Percentiles rank a stretch among this genome's conserved stretches.
Evolutionary conservation across 2,113 vertebrate genomes (phyloP).

Genomic region (Macquaria australasica): DNA sequence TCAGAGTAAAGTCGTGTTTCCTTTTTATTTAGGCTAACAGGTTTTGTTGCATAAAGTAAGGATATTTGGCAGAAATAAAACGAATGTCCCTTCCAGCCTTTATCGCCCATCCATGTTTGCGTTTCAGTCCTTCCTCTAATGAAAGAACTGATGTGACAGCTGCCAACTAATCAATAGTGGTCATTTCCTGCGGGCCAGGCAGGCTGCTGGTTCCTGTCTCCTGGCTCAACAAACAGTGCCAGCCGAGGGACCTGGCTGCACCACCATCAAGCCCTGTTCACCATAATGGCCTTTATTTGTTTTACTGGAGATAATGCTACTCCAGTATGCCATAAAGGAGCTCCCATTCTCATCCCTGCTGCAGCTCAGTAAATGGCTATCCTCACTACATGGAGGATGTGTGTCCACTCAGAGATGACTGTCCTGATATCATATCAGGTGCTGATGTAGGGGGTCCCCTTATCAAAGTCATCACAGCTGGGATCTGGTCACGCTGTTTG

Average conservation of each 20-base stretch:
- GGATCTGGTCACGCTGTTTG: neutral
- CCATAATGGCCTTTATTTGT: conserved; percentile 39
- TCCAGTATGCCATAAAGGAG: conserved; percentile 34
- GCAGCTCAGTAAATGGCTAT: neutral
- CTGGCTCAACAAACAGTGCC: conserved; percentile 44
- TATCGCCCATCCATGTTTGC: neutral
- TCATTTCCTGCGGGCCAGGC: conserved; percentile 48
- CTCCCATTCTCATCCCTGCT: conserved; percentile 13
- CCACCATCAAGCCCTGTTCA: conserved; percentile 21
- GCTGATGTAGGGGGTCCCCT: neutral
- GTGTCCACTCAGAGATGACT: conserved; percentile 7
- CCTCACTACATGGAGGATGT: neutral
- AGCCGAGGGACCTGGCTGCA: conserved; percentile 27
- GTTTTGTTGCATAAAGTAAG: neutral
- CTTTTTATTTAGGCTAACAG: neutral
- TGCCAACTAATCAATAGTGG: conserved; percentile 64
- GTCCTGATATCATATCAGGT: conserved; percentile 6
- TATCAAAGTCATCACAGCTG: conserved; percentile 27
- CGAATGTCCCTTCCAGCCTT: neutral
- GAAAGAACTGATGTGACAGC: conserved; percentile 61
- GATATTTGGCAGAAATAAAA: neutral
- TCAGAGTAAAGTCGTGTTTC: neutral
- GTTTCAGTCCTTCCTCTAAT: conserved; percentile 9
- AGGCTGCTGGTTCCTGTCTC: conserved; percentile 1
- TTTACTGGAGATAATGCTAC: conserved; percentile 42